Evolutionary conservation across 2,113 vertebrate species (phyloP).

Genomic region (Sebastes fasciatus): DNA sequence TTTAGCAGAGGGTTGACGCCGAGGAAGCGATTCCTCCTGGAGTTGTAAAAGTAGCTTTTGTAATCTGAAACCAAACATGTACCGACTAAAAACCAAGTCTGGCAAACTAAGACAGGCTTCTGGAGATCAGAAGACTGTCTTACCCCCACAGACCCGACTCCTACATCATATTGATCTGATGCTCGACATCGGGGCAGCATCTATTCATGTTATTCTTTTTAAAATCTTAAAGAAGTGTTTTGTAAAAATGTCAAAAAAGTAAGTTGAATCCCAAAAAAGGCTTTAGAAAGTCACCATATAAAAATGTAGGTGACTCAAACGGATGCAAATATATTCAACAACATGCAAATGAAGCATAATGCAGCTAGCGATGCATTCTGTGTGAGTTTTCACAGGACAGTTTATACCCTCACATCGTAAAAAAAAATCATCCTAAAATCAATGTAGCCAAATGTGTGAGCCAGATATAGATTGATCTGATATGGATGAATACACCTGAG

Average conservation of each 20-base stretch:
- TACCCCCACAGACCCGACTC: constrained; percentile 1
- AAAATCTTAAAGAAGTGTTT: neutral
- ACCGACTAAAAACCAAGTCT: constrained; percentile 24
- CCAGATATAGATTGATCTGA: constrained; percentile 31
- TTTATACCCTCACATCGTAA: neutral
- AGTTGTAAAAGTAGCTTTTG: constrained; percentile 24
- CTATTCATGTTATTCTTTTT: constrained; percentile 26
- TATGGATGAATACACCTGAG: constrained; percentile 9
- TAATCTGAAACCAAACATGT: constrained; percentile 39
- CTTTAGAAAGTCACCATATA: neutral
- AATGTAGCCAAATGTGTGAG: constrained; percentile 10
- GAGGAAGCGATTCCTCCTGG: constrained; percentile 3
- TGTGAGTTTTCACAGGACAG: constrained; percentile 5
- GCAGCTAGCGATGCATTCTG: neutral
- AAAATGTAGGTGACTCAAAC: neutral
- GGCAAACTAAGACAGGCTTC: constrained; percentile 5
- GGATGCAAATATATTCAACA: constrained; percentile 1
- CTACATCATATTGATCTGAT: constrained; percentile 44
- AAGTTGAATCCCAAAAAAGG: neutral
- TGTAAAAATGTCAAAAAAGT: neutral
- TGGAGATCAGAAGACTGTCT: constrained; percentile 32
- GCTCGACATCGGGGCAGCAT: neutral
- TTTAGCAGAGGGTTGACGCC: constrained; percentile 7
- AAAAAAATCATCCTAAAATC: constrained; percentile 12
- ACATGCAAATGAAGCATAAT: neutral